A percentile compares a stretch with the other conserved stretches of the same genome.
Evolutionary conservation across 1,140 invertebrate genomes (phyloP).

Genomic region (Drosophila bifasciata): DNA sequence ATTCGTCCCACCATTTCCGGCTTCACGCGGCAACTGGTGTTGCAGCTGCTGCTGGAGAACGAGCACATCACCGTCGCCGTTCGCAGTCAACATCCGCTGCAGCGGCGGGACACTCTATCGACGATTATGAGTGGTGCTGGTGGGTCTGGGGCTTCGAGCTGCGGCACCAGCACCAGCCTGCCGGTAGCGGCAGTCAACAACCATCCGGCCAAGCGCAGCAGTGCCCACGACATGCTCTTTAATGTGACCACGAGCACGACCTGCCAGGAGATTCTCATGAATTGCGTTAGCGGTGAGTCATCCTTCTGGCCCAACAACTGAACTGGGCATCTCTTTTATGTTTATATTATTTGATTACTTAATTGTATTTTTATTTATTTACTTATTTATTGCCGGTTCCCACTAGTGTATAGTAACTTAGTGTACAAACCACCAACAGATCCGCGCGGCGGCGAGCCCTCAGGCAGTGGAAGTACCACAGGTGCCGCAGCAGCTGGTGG

Average conservation of each 20-base stretch:
- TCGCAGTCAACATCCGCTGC: constrained; percentile 85
- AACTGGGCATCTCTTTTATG: background rate
- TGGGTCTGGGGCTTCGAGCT: constrained; percentile 11
- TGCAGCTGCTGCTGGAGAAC: constrained; percentile 93
- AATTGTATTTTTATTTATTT: constrained; percentile 41
- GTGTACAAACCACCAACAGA: constrained; percentile 79
- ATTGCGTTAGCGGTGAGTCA: constrained; percentile 78
- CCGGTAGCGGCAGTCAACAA: constrained; percentile 72
- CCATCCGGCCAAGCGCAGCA: constrained; percentile 83
- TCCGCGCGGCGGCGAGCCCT: constrained; percentile 49
- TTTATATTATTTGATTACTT: constrained; percentile 4
- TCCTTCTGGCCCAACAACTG: background rate
- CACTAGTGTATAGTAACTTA: constrained; percentile 75
- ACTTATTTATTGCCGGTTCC: no score
- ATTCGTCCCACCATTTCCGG: constrained; percentile 88
- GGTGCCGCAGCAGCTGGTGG: background rate
- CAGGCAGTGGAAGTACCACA: constrained; percentile 8
- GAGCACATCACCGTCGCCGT: constrained; percentile 92
- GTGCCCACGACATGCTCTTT: constrained; percentile 87
- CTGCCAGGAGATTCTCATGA: constrained; percentile 84
- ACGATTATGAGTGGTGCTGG: constrained; percentile 53
- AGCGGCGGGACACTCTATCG: constrained; percentile 64
- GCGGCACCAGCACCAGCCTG: constrained; percentile 56
- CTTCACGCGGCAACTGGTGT: constrained; percentile 92
- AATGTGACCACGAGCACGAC: constrained; percentile 90